These are phyloP conservation scores for Caenorhabditis zanzibari DNA, from an alignment of 2,888 invertebrate genomes.

Conservation along the genomic window DNA sequence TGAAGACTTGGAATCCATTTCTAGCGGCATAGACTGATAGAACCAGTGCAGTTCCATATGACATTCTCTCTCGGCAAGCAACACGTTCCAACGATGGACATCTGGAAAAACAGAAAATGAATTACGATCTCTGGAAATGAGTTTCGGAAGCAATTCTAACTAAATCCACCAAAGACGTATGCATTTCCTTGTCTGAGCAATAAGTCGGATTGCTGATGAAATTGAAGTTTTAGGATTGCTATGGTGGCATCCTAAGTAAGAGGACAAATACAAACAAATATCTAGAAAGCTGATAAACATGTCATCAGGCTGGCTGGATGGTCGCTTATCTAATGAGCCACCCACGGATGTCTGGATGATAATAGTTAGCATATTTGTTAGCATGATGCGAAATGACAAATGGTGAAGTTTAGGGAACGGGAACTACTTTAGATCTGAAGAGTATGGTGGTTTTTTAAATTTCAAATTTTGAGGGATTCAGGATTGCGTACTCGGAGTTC, in stretches of 20 bases:
- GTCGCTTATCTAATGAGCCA: conserved; percentile 12
- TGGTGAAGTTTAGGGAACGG: too few relatives aligned
- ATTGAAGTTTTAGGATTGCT: too few relatives aligned
- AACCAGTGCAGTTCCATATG: conserved; percentile 89
- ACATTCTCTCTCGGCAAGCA: conserved; percentile 88
- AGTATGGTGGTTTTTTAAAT: too few relatives aligned
- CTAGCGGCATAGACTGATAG: conserved; percentile 86
- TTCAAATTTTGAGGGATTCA: too few relatives aligned
- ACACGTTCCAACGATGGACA: conserved; percentile 60
- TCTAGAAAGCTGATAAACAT: conserved; percentile 18
- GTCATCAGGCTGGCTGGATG: neutral
- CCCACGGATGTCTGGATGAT: conserved; percentile 26
- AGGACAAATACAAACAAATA: conserved; percentile 1
- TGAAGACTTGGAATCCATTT: conserved; percentile 78
- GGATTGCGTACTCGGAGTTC: too few relatives aligned
- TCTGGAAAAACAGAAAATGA: too few relatives aligned
- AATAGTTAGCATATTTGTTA: neutral
- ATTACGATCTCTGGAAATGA: neutral
- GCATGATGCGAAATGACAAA: neutral
- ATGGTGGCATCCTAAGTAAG: neutral
- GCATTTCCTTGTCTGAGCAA: neutral
- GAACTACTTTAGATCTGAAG: too few relatives aligned
- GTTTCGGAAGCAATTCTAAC: neutral
- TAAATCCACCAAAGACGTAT: conserved; percentile 11
- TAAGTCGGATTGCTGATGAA: conserved; percentile 45